Conservation (phyloP, 2,797 vertebrate genomes). For the Pipistrellus pipistrellus region DNA sequence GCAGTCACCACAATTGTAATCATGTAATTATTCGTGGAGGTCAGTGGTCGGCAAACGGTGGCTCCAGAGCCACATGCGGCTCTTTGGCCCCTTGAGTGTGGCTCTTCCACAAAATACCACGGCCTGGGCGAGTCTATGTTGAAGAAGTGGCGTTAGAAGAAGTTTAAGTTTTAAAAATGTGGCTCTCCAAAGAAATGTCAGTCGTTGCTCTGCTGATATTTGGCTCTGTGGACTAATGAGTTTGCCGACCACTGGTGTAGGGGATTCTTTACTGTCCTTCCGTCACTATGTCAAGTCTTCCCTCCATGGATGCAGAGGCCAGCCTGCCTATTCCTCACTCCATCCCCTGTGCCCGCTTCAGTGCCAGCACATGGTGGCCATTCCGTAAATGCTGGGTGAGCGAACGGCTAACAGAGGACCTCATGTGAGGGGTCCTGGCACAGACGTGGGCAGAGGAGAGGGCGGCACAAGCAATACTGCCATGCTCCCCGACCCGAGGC, state of each 20-base stretch:
- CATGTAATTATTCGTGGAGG: background rate
- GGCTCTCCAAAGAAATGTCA: too few species aligned
- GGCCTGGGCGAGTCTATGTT: too few species aligned
- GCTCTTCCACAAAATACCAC: too few species aligned
- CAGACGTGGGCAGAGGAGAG: background rate
- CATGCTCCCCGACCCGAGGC: background rate
- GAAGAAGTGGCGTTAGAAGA: too few species aligned
- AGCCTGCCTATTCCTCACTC: background rate
- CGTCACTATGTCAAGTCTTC: background rate
- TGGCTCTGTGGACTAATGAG: too few species aligned
- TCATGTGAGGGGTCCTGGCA: background rate
- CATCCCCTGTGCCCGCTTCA: background rate
- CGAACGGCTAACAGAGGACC: background rate
- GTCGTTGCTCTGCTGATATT: too few species aligned
- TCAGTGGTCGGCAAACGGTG: too few species aligned
- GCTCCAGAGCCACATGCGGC: too few species aligned
- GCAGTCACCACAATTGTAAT: background rate
- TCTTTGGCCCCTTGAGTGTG: too few species aligned
- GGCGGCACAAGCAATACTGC: background rate
- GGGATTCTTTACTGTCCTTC: background rate
- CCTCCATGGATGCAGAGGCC: background rate
- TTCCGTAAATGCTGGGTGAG: background rate
- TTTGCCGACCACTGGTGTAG: too few species aligned
- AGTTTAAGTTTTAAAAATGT: too few species aligned
- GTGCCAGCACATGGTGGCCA: accelerated